Percentiles rank a stretch among this genome's conserved stretches.
These are phyloP conservation scores for Chelon auratus DNA, from an alignment of 2,797 vertebrate genomes.

Conservation along the genomic window DNA sequence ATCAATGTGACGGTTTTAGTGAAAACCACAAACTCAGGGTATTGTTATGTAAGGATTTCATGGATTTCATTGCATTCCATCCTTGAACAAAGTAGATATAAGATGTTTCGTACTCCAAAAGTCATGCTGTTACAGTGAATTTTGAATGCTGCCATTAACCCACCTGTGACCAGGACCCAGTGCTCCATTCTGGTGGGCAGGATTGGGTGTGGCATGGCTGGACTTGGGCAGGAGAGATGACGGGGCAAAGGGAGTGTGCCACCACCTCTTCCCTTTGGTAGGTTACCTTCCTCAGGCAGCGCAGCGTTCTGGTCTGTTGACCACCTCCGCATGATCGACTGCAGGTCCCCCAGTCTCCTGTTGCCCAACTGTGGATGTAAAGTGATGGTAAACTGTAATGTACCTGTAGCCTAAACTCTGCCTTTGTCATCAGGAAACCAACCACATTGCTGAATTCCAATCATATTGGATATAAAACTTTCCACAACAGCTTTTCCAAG, in stretches of 20 bases:
- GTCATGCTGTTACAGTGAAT: neutral
- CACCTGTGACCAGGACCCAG: conserved; percentile 94
- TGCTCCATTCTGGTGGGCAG: conserved; percentile 93
- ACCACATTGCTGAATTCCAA: conserved; percentile 43
- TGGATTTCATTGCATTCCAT: neutral
- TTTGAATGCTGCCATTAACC: conserved; percentile 3
- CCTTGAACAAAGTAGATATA: neutral
- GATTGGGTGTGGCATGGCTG: conserved; percentile 89
- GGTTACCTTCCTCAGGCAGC: conserved; percentile 90
- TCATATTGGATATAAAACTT: conserved; percentile 43
- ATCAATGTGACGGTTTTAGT: neutral
- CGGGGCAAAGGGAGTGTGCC: conserved; percentile 89
- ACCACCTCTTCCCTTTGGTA: conserved; percentile 90
- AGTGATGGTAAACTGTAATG: neutral
- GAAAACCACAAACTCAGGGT: neutral
- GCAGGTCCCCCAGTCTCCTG: conserved; percentile 90
- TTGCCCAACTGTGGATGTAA: conserved; percentile 85
- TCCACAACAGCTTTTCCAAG: conserved; percentile 32
- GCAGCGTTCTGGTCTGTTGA: conserved; percentile 88
- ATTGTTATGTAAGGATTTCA: neutral
- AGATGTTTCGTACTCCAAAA: neutral
- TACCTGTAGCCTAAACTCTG: conserved; percentile 10
- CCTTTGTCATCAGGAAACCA: conserved; percentile 39
- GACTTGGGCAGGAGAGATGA: conserved; percentile 87
- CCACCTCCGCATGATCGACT: conserved; percentile 91